These are phyloP conservation scores for Ophiothrix spiculata DNA, from an alignment of 35 echinoderm and acorn worm genomes.

Conservation along the genomic window DNA sequence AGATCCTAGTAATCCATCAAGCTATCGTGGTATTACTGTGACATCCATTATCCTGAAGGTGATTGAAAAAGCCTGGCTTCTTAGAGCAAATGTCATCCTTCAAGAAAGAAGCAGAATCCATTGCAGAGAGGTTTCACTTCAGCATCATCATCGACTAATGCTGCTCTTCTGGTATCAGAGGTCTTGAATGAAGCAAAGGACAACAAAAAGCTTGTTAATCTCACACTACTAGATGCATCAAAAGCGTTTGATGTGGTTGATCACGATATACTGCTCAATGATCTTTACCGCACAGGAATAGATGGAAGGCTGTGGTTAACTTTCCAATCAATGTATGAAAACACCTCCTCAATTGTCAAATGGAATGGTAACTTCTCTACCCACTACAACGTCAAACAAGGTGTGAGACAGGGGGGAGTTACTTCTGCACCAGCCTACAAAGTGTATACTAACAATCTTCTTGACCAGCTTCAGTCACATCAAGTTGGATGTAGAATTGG, in stretches of 20 bases:
- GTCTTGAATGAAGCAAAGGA: not conserved
- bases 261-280: not conserved
- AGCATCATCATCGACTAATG: not conserved
- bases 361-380: not conserved
- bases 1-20: not conserved
- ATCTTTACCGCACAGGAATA: not conserved
- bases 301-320: not conserved
- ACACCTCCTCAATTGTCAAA: not conserved
- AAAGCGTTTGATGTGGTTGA: conserved; percentile 1
- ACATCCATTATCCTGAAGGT: not conserved
- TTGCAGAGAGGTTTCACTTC: not conserved
- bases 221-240: not conserved
- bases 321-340: not conserved
- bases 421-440: not conserved
- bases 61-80: not conserved
- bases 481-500: not conserved
- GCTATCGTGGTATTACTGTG: not conserved
- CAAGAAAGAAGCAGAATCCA: not conserved
- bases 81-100: not conserved
- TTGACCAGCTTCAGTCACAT: not conserved
- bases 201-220: not conserved
- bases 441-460: not conserved
- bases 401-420: not conserved
- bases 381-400: not conserved
- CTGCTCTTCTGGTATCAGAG: not conserved